Conservation (phyloP, 2,797 vertebrate genomes). For the Phylloscopus collybita region DNA sequence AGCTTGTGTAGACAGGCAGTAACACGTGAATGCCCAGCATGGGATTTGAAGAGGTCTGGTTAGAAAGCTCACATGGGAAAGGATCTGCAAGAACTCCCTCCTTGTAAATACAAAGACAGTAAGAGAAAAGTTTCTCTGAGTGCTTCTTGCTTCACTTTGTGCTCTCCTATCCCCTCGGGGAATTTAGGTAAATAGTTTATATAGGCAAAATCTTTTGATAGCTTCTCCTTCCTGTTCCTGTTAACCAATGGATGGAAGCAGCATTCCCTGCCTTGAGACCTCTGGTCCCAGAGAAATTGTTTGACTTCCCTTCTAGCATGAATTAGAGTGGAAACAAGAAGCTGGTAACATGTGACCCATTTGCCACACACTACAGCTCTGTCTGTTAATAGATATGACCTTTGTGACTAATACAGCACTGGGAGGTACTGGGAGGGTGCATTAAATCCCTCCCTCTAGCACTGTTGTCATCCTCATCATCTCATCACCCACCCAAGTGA, state of each 20-base stretch:
- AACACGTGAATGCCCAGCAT: neutral
- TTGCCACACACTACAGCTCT: neutral
- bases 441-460: neutral
- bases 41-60: neutral
- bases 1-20: neutral
- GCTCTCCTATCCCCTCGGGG: neutral
- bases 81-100: neutral
- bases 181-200: neutral
- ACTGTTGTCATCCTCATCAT: neutral
- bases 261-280: neutral
- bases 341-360: neutral
- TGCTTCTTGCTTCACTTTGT: neutral
- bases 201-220: neutral
- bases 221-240: neutral
- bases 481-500: neutral
- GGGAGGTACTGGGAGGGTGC: neutral
- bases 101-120: neutral
- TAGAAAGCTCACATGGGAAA: neutral
- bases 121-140: neutral
- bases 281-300: neutral
- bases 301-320: neutral
- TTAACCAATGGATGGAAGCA: neutral
- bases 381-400: conserved; percentile 19
- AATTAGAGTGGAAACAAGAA: conserved; percentile 37
- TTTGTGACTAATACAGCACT: neutral